Base-by-base conservation (phyloP, 2,888 invertebrate species). In the Amphipoea oculea region DNA sequence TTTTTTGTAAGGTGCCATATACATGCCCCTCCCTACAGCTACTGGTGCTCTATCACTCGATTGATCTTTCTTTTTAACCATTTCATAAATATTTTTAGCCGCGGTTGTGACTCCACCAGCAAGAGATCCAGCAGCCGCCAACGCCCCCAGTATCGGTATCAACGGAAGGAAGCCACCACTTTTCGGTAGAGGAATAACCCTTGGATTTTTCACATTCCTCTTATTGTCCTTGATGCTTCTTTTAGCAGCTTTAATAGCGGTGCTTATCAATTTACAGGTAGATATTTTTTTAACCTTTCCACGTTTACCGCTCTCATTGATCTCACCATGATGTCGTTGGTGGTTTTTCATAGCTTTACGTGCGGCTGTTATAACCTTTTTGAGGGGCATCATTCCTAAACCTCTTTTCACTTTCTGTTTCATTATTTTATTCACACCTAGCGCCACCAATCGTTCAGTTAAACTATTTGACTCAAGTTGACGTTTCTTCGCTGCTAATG, bases 171-270 rank as follows among this genome's bases (percentile, higher is more conserved):
- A 63, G 5, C 63, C 63, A 63, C 63, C 63, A 63, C 12, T 63
- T 63, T 73, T 73, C 51, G 78, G 78, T 78, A 78, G 63, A 60
- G 78, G 68, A 68, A 73, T 78, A 63, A 73, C 69, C 51, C 78
- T 75, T n/a, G 60, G 62, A 11, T 79, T 70, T 74, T 74, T 74
- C 66, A 66, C 45, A 67, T 67, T 67, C 23, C 51, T 51, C 12
- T 54, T 73, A 3, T 63, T 40, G 20, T 48, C 62, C 57, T 60
- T 60, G 60, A 60, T 72, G 42, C 40, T 57, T 72, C 54, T 72
- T 72, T 72, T 72, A 42, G 62, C 62, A 72, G 72, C 72, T 71
- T 77, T 77, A 45, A 63, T 63, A 63, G 36, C 63, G 17, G 63
- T 63, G 63, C 63, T 63, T 12, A 63, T 63, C 63, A 63, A 63